A percentile compares a stretch with the other conserved stretches of the same genome.
These are phyloP conservation scores for Epinotia bilunana DNA, from an alignment of 2,888 invertebrate species.

Conservation along the genomic window DNA sequence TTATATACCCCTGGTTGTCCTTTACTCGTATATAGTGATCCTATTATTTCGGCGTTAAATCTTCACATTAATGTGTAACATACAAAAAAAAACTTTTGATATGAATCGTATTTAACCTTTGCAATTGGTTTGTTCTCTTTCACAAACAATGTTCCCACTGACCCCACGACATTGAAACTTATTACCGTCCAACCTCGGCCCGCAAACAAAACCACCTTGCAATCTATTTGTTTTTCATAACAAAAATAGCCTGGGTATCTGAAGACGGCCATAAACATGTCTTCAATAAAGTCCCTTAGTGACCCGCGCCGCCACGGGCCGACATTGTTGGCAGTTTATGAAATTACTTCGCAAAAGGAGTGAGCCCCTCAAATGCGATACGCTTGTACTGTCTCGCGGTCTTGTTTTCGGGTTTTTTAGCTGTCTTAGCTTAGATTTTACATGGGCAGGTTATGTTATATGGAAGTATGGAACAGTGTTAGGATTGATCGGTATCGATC, in stretches of 20 bases:
- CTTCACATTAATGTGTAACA: too few species aligned
- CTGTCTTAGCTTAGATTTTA: conserved; percentile 21
- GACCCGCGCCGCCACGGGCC: conserved; percentile 59
- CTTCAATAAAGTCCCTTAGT: conserved; percentile 66
- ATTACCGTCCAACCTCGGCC: conserved; percentile 36
- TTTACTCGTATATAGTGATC: too few species aligned
- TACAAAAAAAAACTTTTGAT: background rate
- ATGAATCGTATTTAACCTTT: background rate
- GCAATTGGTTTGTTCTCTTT: conserved; percentile 1
- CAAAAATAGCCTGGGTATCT: conserved; percentile 54
- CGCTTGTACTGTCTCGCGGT: conserved; percentile 49
- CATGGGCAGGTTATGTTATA: background rate
- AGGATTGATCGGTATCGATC: background rate
- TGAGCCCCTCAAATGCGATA: conserved; percentile 58
- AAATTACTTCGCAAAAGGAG: conserved; percentile 66
- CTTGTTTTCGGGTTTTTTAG: conserved; percentile 9
- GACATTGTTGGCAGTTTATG: conserved; percentile 69
- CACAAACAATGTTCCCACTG: conserved; percentile 23
- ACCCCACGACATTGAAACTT: conserved; percentile 36
- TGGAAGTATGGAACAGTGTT: background rate
- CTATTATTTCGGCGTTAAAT: too few species aligned
- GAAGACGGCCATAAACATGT: conserved; percentile 66
- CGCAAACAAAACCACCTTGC: conserved; percentile 44
- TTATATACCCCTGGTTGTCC: too few species aligned
- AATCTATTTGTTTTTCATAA: conserved; percentile 57